Base-by-base conservation (phyloP, 1,140 invertebrate genomes). In the Anastrepha ludens region DNA sequence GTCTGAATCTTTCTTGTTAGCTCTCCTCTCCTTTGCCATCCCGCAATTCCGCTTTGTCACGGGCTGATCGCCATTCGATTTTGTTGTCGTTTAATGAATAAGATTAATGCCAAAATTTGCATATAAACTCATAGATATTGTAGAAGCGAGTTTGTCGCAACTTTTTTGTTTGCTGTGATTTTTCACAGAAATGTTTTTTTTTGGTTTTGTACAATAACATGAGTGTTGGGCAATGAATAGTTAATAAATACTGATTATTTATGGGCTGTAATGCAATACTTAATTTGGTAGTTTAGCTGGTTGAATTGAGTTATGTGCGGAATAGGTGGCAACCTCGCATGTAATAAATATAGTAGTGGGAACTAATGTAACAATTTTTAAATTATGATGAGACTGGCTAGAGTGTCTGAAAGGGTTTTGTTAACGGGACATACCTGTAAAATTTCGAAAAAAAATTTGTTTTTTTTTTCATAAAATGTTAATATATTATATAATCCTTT, bases 41-140 rank as follows among this genome's bases (percentile, higher is more conserved):
- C 74, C 74, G 74, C 74, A 17, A 55, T 11, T 81, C 3, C 5
- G 74, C 2, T 78, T 20, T n/a, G 44, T 15, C 47, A 2, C 74
- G 9, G 2, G 47, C 74, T 15, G 67, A 44, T 70, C 11, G 67
- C 13, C 39, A 47, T 55, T 50, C 74, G 50, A 81, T 11, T 81
- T 81, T 50, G 50, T 17, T 89, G 88, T 86, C 85, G 85, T 86
- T 86, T 59, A 60, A 60, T 86, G 85, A 62, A 86, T 62, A 88
- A 90, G 90, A 91, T 92, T 91, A 92, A 89, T 92, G 91, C 92
- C 91, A 92, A 91, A 89, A 92, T 92, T 92, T 92, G 91, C 91
- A 92, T 92, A 91, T 89, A 89, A 89, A 91, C 89, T 90, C 90
- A 89, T 91, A 91, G 50, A 90, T 89, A 91, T 91, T 89, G 47